phyloP scores from a whole-genome alignment of 2,888 invertebrate species.

The Pheosia tremula region DNA sequence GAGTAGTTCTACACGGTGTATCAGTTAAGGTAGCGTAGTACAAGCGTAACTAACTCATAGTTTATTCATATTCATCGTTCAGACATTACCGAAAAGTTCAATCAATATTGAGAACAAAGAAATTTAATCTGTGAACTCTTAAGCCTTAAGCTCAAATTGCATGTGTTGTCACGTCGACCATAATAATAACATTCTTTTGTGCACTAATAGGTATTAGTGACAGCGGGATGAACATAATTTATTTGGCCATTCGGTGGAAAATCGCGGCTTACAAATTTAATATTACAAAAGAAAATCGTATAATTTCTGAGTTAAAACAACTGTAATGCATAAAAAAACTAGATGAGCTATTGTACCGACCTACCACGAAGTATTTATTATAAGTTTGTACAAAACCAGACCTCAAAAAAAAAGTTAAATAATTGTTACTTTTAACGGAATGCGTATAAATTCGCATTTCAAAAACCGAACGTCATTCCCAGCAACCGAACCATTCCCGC shows the following conservation, averaged over 20 bases:
- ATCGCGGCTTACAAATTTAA: conserved; percentile 23
- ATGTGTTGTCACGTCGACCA: background rate
- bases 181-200: background rate
- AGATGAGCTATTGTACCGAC: conserved; percentile 11
- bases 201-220: conserved; percentile 12
- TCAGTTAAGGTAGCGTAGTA: background rate
- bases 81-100: background rate
- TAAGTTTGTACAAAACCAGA: no score
- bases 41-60: background rate
- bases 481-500: conserved; percentile 31
- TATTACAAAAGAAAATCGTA: conserved; percentile 32
- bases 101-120: background rate
- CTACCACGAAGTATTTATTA: background rate
- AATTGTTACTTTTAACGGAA: conserved; percentile 9
- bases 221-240: conserved; percentile 15
- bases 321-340: conserved; percentile 20
- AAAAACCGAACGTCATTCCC: conserved; percentile 34
- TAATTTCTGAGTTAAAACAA: conserved; percentile 28
- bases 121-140: no score
- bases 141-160: no score
- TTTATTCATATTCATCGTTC: background rate
- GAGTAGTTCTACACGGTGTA: background rate
- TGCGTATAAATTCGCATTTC: conserved; percentile 24
- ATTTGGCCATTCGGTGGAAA: conserved; percentile 19
- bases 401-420: background rate